Conservation (phyloP, 2,797 vertebrate species). For the Acridotheres tristis region DNA sequence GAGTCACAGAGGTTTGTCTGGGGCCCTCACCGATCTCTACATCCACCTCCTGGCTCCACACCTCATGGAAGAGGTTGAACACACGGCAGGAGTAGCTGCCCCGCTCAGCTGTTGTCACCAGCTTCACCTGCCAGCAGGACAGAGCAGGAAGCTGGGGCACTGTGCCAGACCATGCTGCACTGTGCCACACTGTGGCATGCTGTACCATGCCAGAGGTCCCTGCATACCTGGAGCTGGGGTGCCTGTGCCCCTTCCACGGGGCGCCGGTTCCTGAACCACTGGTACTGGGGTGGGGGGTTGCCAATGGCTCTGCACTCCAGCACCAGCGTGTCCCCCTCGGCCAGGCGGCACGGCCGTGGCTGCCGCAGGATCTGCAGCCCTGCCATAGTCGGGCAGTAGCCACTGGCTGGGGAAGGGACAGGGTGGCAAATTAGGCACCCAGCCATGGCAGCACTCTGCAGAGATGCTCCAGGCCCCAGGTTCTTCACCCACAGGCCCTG, state of each 20-base stretch:
- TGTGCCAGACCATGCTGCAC: accelerated
- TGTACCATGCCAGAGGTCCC: accelerated
- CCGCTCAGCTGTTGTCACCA: conserved; percentile 83
- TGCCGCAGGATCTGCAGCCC: conserved; percentile 77
- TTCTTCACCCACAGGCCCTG: not conserved
- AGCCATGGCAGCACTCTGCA: not conserved
- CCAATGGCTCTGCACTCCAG: conserved; percentile 80
- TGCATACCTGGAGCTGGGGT: conserved; percentile 69
- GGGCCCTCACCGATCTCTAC: conserved; percentile 80
- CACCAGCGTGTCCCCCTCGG: conserved; percentile 78
- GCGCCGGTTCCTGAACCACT: conserved; percentile 82
- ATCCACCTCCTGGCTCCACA: conserved; percentile 77
- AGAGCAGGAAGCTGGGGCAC: not conserved
- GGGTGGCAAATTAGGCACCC: not conserved
- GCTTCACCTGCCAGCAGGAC: not conserved
- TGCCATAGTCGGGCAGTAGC: conserved; percentile 69
- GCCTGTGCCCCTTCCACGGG: conserved; percentile 68
- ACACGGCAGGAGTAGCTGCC: conserved; percentile 83
- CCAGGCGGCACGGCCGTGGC: conserved; percentile 69
- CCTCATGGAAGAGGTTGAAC: conserved; percentile 83
- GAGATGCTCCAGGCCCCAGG: not conserved
- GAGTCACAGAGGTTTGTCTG: not conserved
- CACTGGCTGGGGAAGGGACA: conserved; percentile 60
- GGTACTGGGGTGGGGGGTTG: conserved; percentile 83
- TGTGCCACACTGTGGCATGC: not conserved